Evolutionary conservation across 2,888 invertebrate genomes (phyloP), one percentile per base, ranked within the genome.

Genomic region (Atrina japonica): DNA sequence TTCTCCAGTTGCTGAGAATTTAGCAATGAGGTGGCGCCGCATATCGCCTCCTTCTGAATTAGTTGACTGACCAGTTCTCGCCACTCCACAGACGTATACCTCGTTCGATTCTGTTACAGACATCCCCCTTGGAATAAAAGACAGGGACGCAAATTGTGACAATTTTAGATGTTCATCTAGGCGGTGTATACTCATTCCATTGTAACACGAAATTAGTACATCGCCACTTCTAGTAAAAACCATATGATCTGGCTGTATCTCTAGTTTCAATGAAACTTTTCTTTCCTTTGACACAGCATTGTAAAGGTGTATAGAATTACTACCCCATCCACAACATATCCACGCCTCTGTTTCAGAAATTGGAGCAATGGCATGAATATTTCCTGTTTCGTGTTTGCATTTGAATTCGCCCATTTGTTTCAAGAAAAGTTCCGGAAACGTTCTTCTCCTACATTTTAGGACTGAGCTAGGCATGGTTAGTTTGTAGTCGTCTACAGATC

Each of bases 311-410:
- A 76, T 66, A 27, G 69, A 69, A 49, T 74, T 70, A n/a, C 73
- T 76, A 0, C 77, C 80, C 80, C 80, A 80, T 11, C 77, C 80
- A 66, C 80, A 77, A 40, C 80, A 77, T 3, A 77, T 65, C 76
- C 77, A 80, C 9, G 80, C 80, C 23, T 73, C 70, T 21, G 76
- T 72, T 21, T 75, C 71, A 18, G 75, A 73, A 5, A 80, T 76
- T 0, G 80, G 76, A 11, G 76, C 77, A 25, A 80, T 76, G 27
- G 80, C 80, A 53, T 80, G 80, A 6, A 80, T 40, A 16, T 66
- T 66, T n/a, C 30, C 49, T 21, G 23, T 18, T 7, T 16, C 30
- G 16, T 52, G 50, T n/a, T 64, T 25, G 27, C 66, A 66, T 5
- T 16, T 21, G n/a, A 66, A 59, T 6, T 58, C 41, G 16, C 58